A percentile compares a stretch with the other conserved stretches of the same genome.
phyloP scores from a whole-genome alignment of 2,113 vertebrate genomes.

The Mormyrus lacerda region DNA sequence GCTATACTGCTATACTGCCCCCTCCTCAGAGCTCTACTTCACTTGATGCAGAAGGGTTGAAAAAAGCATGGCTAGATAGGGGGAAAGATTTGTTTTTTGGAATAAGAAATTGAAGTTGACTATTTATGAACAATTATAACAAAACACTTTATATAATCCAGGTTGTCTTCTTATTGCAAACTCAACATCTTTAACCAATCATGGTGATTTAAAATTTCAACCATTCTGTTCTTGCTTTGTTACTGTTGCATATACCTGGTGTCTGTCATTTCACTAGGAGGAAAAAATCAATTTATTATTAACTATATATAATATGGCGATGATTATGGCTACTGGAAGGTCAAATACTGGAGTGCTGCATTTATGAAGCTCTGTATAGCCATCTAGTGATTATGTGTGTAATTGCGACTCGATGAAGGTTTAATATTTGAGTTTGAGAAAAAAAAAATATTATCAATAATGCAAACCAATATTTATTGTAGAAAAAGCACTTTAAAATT shows the following conservation, averaged over 20 bases:
- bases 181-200: neutral
- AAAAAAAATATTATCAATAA: neutral
- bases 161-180: neutral
- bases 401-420: neutral
- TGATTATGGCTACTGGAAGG: neutral
- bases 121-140: neutral
- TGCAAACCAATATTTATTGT: neutral
- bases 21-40: neutral
- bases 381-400: constrained; percentile 27
- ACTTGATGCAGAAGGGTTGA: neutral
- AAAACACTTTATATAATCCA: neutral
- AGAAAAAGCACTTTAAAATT: neutral
- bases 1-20: too few relatives aligned
- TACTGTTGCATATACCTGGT: neutral
- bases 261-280: neutral
- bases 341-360: neutral
- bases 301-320: neutral
- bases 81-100: neutral
- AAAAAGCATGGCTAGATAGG: neutral
- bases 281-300: neutral
- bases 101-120: neutral
- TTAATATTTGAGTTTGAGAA: neutral
- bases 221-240: neutral
- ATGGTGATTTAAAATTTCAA: neutral
- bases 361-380: neutral